Evolutionary conservation across 2,113 vertebrate species (phyloP).

Genomic region (Colaptes auratus): DNA sequence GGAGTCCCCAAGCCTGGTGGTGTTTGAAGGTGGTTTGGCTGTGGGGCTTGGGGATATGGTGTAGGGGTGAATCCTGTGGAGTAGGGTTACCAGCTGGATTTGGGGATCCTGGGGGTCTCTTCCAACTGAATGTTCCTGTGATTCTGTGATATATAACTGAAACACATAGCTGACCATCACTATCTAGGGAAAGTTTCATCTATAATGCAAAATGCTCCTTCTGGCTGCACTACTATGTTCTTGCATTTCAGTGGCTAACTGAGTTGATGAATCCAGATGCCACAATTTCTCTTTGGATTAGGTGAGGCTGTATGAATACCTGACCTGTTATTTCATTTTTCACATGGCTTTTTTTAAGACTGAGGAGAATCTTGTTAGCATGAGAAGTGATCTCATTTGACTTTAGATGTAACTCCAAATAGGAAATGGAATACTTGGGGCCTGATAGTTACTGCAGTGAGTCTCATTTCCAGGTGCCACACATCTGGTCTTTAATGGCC

Average conservation of each 20-base stretch:
- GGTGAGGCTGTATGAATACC: not conserved
- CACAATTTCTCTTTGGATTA: not conserved
- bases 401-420: slow-evolving; percentile 39
- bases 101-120: no score
- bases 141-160: not conserved
- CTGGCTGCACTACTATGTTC: not conserved
- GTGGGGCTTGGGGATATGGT: no score
- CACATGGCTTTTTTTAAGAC: not conserved
- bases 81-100: no score
- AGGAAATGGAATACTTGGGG: slow-evolving; percentile 48
- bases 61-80: no score
- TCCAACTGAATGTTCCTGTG: no score
- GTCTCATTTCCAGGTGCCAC: slow-evolving; percentile 63
- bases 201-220: not conserved
- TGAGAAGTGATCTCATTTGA: slow-evolving; percentile 41
- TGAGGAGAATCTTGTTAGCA: not conserved
- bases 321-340: not conserved
- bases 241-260: not conserved
- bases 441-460: slow-evolving; percentile 42
- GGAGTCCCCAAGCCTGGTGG: no score
- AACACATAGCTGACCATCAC: not conserved
- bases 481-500: slow-evolving; percentile 62
- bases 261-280: not conserved
- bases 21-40: no score
- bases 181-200: not conserved